phyloP scores from a whole-genome alignment of 2,797 vertebrate species.

The Syndactyla subalaris region DNA sequence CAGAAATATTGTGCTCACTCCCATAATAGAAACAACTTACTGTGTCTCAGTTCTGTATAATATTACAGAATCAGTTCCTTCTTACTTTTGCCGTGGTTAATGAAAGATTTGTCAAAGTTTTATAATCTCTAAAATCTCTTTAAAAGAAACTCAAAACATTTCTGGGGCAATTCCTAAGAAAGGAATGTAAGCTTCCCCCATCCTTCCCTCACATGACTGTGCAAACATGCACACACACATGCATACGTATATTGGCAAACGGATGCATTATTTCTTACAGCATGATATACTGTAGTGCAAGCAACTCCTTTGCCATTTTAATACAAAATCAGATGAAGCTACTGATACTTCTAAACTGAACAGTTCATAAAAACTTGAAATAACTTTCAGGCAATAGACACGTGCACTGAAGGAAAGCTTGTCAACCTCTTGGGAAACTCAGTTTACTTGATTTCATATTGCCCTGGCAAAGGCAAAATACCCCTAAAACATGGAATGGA shows the following conservation, averaged over 20 bases:
- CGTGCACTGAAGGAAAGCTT: background rate
- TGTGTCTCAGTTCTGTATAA: background rate
- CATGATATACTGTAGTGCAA: background rate
- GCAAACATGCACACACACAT: background rate
- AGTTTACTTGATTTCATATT: background rate
- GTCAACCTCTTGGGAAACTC: background rate
- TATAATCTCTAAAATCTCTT: background rate
- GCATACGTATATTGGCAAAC: accelerated
- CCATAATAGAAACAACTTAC: background rate
- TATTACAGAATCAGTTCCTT: background rate
- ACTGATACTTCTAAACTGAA: background rate
- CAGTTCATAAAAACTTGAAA: background rate
- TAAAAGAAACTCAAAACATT: background rate
- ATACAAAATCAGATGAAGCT: background rate
- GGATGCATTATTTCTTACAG: background rate
- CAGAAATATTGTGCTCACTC: background rate
- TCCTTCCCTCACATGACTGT: background rate
- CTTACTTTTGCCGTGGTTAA: background rate
- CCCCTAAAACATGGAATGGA: background rate
- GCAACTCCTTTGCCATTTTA: background rate
- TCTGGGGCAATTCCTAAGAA: background rate
- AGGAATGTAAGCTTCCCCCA: background rate
- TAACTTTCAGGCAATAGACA: background rate
- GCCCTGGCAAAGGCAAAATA: background rate
- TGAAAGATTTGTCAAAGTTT: background rate